Evolutionary conservation across 2,113 vertebrate genomes (phyloP), one percentile per base, ranked within the genome.

Genomic region (Columbina picui): DNA sequence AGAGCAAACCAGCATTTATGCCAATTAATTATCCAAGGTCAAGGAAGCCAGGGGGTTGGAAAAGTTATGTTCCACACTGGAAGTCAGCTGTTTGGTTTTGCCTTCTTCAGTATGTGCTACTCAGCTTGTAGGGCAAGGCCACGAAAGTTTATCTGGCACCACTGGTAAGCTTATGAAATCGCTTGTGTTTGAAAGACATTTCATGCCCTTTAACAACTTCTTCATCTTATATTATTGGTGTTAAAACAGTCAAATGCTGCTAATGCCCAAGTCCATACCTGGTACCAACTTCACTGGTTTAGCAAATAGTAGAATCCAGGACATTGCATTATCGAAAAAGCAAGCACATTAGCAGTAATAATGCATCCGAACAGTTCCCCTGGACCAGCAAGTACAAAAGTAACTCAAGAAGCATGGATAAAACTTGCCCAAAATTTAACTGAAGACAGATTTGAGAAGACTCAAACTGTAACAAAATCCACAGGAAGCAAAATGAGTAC

Each of bases 271-370:
- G 14, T 56, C 26, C 2, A 0, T 25, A 69, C 8, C 17, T 67
- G 26, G 26, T 34, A 47, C 32, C 43, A 67, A 34, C 39, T 41
- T 41, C 23, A 52, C 5, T 29, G 32, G 23, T 39, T 93, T 59
- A 53, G 53, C 22, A 39, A 85, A 85, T 6, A 29, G 26, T 17
- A 56, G 85, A 65, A 55, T 50, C 17, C 50, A 86, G 52, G 68
- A 38, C 1, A 5, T 0, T 34, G 34, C 27, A 49, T 53, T 39
- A 45, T 2, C 3, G 17, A 14, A 92, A 74, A 84, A 52, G 22
- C 0, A 2, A 60, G 18, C 53, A 34, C 0, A 3, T 2, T 5
- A 70, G 45, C 25, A 65, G 27, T 4, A 67, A 9, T 30, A 53
- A 50, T 6, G 55, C 6, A 27, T 25, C 34, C 15, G 3, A 52